Evolutionary conservation across 2,797 vertebrate species (phyloP).

Genomic region (Fringilla coelebs): DNA sequence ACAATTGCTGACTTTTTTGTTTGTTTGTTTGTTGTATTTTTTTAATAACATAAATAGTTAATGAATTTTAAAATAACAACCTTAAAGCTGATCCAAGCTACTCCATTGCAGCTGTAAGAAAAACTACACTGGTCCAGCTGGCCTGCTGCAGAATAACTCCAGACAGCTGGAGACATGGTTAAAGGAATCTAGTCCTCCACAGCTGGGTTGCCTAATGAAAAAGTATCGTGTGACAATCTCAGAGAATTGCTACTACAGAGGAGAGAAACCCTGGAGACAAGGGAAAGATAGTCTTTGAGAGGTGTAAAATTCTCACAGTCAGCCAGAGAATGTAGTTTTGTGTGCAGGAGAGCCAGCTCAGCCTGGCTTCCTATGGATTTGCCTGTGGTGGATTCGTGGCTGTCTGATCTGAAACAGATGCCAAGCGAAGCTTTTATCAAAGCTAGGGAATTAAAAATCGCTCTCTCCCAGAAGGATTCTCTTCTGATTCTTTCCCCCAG

Average conservation of each 20-base stretch:
- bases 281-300: conserved; percentile 6
- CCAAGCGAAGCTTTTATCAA: conserved; percentile 25
- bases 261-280: conserved; percentile 17
- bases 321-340: conserved; percentile 8
- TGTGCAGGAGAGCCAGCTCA: background rate
- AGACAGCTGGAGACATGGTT: conserved; percentile 25
- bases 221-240: background rate
- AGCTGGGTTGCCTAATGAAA: conserved; percentile 20
- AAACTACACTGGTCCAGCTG: conserved; percentile 23
- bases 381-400: conserved; percentile 3
- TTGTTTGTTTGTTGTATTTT: background rate
- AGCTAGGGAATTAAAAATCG: conserved; percentile 36
- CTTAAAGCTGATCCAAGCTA: background rate
- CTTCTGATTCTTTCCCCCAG: background rate
- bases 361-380: conserved; percentile 20
- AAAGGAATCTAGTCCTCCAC: conserved; percentile 3
- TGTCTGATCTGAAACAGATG: conserved; percentile 53
- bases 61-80: background rate
- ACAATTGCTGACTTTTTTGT: background rate
- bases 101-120: background rate
- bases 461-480: conserved; percentile 2
- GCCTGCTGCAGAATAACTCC: background rate
- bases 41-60: background rate
- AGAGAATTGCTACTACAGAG: background rate
- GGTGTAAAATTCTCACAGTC: conserved; percentile 34